Base-by-base conservation (phyloP, 2,888 invertebrate genomes). In the Deroplatys truncata region DNA sequence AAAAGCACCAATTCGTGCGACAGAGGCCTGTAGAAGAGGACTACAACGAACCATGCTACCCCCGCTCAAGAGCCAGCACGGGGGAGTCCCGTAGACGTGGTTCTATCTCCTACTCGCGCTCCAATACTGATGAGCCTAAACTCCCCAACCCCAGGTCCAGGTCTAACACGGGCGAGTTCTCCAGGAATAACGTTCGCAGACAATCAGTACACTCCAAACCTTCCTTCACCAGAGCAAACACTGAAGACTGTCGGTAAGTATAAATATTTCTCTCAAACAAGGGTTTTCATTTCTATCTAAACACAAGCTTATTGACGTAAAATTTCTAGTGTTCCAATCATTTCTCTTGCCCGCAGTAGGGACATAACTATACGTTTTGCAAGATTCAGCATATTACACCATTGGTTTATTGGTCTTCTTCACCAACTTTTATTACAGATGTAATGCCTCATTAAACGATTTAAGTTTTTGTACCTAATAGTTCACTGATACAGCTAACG, bases 1-100 rank as follows among this genome's bases (percentile, higher is more conserved):
- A 97, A 86, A 94, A 97, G 84, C 97, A 97, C 92, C 96, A 97
- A 86, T 94, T 98, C 84, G 95, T 96, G 15, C 94, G 98, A 13
- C 98, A 98, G 92, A 96, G 96, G 91, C 96, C 96, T 86, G 96
- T 97, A 82, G 96, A 96, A 91, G 97, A 97, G 91, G 93, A 91
- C 43, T 86, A 88, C 82, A 89, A 90, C 56, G 88, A 88, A 28
- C 35, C 72, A 8, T 25, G 29, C 35, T 29, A 84, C 31, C 89
- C 89, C 0, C 28, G 89, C 15, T 88, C 90, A n/a, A 84, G 89
- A 72, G 84, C 86, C 9, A 89, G 56, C 28, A 84, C 87, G 20
- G 89, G 43, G 5, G 90, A 90, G 20, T 87, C 87, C 4, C 84
- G 86, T 13, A 88, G 88, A 16, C 56, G 88, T 28, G 84, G 85